These are phyloP conservation scores for Ptychodera flava DNA, from an alignment of 35 echinoderm and acorn worm genomes.

Conservation along the genomic window DNA sequence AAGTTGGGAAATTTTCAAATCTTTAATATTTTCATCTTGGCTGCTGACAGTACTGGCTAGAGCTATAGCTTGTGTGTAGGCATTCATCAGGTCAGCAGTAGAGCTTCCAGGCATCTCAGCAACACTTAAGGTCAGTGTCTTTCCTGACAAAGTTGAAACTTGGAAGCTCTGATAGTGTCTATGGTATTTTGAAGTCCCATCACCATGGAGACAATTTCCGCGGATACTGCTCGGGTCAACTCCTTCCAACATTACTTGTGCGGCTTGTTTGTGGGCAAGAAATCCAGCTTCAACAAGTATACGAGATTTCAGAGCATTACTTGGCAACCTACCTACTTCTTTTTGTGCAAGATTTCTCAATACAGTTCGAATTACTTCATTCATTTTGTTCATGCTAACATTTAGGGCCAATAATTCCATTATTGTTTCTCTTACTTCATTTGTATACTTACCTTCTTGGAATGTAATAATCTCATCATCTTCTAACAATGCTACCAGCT, in stretches of 20 bases:
- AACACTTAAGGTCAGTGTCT: slow-evolving; percentile 21
- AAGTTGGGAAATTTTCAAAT: slow-evolving; percentile 10
- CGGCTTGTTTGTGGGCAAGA: slow-evolving; percentile 5
- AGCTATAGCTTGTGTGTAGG: slow-evolving; percentile 29
- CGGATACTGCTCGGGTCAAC: neutral
- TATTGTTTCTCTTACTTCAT: too few species aligned
- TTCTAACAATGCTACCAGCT: too few species aligned
- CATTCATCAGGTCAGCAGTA: slow-evolving; percentile 6
- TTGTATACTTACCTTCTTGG: too few species aligned
- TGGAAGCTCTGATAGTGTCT: slow-evolving; percentile 41
- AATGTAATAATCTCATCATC: slow-evolving; percentile 4
- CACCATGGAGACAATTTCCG: slow-evolving; percentile 30
- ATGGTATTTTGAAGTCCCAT: slow-evolving; percentile 56
- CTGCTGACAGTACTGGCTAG: neutral
- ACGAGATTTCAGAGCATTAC: neutral
- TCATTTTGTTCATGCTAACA: too few species aligned
- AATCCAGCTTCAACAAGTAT: neutral
- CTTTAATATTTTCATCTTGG: slow-evolving; percentile 11
- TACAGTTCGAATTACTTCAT: slow-evolving; percentile 15
- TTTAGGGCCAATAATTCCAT: too few species aligned
- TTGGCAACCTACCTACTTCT: neutral
- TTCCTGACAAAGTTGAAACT: slow-evolving; percentile 27
- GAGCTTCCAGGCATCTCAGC: slow-evolving; percentile 2
- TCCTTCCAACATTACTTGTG: neutral
- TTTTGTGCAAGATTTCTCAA: slow-evolving; percentile 8